phyloP scores from a whole-genome alignment of 2,888 invertebrate genomes.

The Eubasilissa splendida region DNA sequence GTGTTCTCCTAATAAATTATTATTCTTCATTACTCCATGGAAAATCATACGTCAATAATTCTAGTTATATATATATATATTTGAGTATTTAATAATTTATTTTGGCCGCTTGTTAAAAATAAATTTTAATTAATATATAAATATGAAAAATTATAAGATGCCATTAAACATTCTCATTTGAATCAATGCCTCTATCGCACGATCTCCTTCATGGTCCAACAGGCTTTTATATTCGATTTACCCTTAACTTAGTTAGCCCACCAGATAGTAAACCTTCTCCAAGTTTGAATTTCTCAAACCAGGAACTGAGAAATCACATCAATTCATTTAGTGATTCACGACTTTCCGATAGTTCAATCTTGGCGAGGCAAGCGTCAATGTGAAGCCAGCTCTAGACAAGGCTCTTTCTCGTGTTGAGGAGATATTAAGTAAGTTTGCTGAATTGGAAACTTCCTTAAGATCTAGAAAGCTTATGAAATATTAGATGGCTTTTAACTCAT shows the following conservation, averaged over 20 bases:
- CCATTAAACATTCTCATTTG: background rate
- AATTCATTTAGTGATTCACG: slow-evolving; percentile 20
- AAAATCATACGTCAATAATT: no score
- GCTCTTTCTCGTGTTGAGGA: background rate
- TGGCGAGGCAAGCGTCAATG: background rate
- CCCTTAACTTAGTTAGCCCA: no score
- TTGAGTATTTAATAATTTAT: background rate
- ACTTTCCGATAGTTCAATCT: slow-evolving; percentile 28
- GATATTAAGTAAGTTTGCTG: no score
- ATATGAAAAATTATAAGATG: background rate
- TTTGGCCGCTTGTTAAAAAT: background rate
- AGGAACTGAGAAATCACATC: background rate
- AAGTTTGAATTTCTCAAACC: slow-evolving; percentile 21
- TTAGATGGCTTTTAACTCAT: no score
- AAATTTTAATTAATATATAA: background rate
- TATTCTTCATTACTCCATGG: no score
- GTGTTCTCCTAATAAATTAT: no score
- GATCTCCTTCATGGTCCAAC: slow-evolving; percentile 1
- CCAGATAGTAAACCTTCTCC: background rate
- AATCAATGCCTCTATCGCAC: background rate
- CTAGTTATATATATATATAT: background rate
- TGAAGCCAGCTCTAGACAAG: background rate
- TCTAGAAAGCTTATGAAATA: no score
- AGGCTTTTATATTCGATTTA: background rate
- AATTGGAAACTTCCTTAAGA: no score